Percentiles rank a stretch among this genome's conserved stretches.
Conservation (phyloP, 2,113 vertebrate genomes). For the Nycticorax nycticorax region DNA sequence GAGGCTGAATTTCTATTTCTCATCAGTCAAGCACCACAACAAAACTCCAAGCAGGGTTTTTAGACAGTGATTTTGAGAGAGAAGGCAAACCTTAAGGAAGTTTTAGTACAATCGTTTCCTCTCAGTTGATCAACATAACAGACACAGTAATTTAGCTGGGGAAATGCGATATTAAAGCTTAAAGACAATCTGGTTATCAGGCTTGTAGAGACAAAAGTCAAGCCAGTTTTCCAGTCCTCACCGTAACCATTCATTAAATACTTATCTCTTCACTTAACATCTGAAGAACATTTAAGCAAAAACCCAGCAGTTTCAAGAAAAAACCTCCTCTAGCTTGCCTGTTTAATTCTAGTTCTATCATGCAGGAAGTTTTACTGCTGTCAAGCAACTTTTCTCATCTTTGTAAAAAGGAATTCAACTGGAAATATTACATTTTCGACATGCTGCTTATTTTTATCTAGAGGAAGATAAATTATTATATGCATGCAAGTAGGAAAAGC, state of each 20-base stretch:
- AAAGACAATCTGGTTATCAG: not conserved
- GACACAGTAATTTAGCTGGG: not conserved
- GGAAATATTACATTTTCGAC: slow-evolving; percentile 37
- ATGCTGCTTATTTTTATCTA: slow-evolving; percentile 25
- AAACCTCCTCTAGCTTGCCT: not conserved
- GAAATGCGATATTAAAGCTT: slow-evolving; percentile 3
- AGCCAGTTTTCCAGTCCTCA: not conserved
- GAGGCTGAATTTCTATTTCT: slow-evolving; percentile 2
- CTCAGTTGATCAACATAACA: not conserved
- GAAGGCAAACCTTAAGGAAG: not conserved
- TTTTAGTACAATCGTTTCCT: slow-evolving; percentile 3
- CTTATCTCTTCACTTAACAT: not conserved
- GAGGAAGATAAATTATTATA: slow-evolving; percentile 24
- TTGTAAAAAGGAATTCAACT: not conserved
- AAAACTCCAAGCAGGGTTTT: not conserved
- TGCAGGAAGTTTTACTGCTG: not conserved
- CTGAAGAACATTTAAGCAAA: not conserved
- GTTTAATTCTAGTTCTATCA: not conserved
- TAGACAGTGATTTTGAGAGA: not conserved
- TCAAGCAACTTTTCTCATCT: not conserved
- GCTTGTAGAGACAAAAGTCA: not conserved
- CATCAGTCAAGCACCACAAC: slow-evolving; percentile 6
- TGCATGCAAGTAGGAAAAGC: not conserved
- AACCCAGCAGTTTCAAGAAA: not conserved
- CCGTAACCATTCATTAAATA: slow-evolving; percentile 3